phyloP scores from a whole-genome alignment of 2,113 vertebrate genomes.

The Castor canadensis region DNA sequence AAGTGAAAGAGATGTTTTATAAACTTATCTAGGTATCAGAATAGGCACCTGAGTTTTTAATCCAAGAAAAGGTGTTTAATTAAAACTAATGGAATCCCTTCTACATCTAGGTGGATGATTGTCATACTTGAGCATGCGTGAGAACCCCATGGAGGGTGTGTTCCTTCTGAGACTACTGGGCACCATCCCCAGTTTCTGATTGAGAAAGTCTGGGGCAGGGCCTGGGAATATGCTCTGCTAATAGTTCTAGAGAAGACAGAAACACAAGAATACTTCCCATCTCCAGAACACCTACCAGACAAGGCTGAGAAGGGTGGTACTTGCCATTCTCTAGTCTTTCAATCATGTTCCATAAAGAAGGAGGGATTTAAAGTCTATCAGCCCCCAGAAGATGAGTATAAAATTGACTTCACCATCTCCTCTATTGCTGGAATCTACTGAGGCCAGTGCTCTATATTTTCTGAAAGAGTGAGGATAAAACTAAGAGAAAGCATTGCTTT shows the following conservation, averaged over 20 bases:
- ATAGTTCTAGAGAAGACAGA: slow-evolving; percentile 18
- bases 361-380: background rate
- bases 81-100: background rate
- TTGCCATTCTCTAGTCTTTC: background rate
- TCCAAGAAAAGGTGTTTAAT: background rate
- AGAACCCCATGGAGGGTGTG: slow-evolving; percentile 23
- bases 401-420: background rate
- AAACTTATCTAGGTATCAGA: background rate
- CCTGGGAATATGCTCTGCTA: slow-evolving; percentile 37
- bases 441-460: background rate
- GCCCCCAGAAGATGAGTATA: background rate
- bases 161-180: background rate
- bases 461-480: slow-evolving; percentile 27
- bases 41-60: background rate
- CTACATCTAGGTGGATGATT: background rate
- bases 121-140: background rate
- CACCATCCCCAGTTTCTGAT: slow-evolving; percentile 58
- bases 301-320: background rate
- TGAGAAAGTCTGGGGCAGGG: slow-evolving; percentile 42
- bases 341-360: background rate
- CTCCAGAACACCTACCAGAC: background rate
- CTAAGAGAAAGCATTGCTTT: background rate
- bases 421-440: background rate
- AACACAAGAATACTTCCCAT: background rate
- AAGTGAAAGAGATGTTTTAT: background rate